Conservation (phyloP, 2,113 vertebrate genomes). For the Protobothrops flavoviridis region DNA sequence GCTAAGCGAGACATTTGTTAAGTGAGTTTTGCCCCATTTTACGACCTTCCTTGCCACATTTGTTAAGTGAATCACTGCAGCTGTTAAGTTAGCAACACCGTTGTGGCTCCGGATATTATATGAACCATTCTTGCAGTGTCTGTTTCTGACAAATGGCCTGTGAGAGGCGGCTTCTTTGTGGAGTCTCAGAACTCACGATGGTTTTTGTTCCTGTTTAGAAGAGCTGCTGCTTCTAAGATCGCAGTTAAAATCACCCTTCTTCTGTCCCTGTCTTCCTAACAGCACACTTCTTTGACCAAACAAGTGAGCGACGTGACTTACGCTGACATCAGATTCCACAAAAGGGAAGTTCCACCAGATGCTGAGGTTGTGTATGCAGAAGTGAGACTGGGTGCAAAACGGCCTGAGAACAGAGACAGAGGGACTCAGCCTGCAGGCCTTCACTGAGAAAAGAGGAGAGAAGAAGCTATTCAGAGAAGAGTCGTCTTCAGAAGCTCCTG, state of each 20-base stretch:
- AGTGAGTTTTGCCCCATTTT: too few relatives aligned
- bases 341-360: neutral
- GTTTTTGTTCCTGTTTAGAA: neutral
- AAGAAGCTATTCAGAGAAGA: neutral
- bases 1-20: too few relatives aligned
- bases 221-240: neutral
- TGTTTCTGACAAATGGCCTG: neutral
- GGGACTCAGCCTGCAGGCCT: neutral
- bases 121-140: neutral
- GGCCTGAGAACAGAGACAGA: too few relatives aligned
- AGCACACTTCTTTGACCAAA: neutral
- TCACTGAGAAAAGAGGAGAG: neutral
- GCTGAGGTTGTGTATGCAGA: conserved; percentile 14
- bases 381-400: neutral
- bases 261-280: neutral
- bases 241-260: neutral
- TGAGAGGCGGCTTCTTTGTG: neutral
- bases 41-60: too few relatives aligned
- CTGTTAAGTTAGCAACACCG: too few relatives aligned
- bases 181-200: neutral
- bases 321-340: neutral
- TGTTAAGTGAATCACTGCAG: too few relatives aligned
- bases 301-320: neutral
- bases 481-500: neutral
- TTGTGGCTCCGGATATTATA: too few relatives aligned